Evolutionary conservation across 2,888 invertebrate genomes (phyloP), one percentile per base, ranked within the genome.

Genomic region (Heliconius sara): DNA sequence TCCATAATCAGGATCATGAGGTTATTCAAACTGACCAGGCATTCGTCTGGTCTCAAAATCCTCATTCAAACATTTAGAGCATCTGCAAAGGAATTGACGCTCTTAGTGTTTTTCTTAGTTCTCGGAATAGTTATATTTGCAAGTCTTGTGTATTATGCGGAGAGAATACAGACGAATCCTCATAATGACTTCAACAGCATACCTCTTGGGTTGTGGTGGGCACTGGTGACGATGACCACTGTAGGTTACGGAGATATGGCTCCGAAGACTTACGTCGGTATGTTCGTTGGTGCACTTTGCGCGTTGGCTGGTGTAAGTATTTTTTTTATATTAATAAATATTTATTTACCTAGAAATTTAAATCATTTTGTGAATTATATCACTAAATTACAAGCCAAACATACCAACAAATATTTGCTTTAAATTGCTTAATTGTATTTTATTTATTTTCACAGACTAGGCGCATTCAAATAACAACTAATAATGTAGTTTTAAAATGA

Each of bases 161-260:
- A 99, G 95, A 96, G 99, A 89, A 99, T 99, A 89, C 98, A 98
- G 93, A 98, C 97, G 84, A 98, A 98, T 95, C 98, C 98, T 82
- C 97, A 98, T 92, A 99, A 99, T 95, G 99, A 99, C 95, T 99
- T 99, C 96, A 98, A 99, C 92, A 99, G 99, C 94, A 99, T 99
- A 96, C 99, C 99, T 71, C 96, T 99, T 87, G 99, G 99, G 71
- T 95, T 99, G 84, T 99, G 99, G 99, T 99, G 99, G 99, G 99
- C 99, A 71, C 96, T 99, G 94, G 99, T 99, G 85, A 99, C 99
- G 85, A 99, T 99, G 99, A 99, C 99, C 85, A 99, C 99, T 0
- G 99, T 99, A 80, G 99, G 99, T 70, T 99, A 99, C 92, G 99
- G 99, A 80, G 99, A 99, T 94, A 99, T 99, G 99, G 99, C 98